Conservation (phyloP, 1,140 invertebrate genomes). For the Campodea augens region DNA sequence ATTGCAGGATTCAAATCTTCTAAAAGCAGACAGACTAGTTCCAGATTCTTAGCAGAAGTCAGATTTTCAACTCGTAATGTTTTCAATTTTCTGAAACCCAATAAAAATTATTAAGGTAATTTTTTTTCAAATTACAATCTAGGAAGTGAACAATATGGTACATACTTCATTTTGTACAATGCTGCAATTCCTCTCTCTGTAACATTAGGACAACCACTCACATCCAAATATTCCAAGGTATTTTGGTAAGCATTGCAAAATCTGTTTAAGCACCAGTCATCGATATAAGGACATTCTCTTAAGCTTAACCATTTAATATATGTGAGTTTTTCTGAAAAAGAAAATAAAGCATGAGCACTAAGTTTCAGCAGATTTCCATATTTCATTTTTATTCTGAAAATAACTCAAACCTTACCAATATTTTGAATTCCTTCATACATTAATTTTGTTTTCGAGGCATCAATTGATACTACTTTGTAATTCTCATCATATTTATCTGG, state of each 20-base stretch:
- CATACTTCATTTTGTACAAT: constrained; percentile 35
- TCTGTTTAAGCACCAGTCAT: constrained; percentile 58
- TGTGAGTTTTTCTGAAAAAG: constrained; percentile 26
- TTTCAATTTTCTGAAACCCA: constrained; percentile 14
- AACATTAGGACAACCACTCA: constrained; percentile 42
- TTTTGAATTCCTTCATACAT: constrained; percentile 52
- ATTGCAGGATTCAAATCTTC: constrained; percentile 16
- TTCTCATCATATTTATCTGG: constrained; percentile 31
- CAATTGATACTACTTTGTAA: constrained; percentile 42
- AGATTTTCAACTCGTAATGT: constrained; percentile 13
- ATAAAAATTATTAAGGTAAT: too few species aligned
- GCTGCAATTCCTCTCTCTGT: constrained; percentile 41
- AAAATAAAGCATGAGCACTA: background rate
- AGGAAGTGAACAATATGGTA: too few species aligned
- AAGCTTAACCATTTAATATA: constrained; percentile 43
- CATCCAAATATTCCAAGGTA: constrained; percentile 46
- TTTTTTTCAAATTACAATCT: too few species aligned
- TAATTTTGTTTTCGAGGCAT: constrained; percentile 37
- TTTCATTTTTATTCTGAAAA: background rate
- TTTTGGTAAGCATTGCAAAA: constrained; percentile 34
- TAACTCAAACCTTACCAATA: constrained; percentile 24
- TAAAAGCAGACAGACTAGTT: constrained; percentile 15
- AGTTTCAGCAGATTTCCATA: too few species aligned
- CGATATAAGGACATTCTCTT: constrained; percentile 35
- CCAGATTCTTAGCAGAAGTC: constrained; percentile 12